Conservation (phyloP, 2,888 invertebrate genomes). For the Argyresthia albistria region DNA sequence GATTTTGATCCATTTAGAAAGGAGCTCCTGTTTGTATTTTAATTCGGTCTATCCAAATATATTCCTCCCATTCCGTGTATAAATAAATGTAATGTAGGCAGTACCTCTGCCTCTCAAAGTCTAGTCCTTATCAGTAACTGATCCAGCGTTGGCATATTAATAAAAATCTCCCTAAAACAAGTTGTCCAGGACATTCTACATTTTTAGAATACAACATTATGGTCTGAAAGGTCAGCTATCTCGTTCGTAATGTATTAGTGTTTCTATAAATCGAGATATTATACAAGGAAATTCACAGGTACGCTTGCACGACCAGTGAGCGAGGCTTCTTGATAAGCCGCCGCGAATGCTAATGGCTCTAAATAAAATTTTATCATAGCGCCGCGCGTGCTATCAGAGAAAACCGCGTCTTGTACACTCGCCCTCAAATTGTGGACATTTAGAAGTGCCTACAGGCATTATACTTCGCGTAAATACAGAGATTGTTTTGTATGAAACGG, state of each 20-base stretch:
- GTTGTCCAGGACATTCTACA: slow-evolving; percentile 36
- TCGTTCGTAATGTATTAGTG: neutral
- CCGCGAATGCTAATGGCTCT: slow-evolving; percentile 45
- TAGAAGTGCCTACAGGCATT: slow-evolving; percentile 16
- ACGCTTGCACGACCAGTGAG: slow-evolving; percentile 25
- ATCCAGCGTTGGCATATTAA: no score
- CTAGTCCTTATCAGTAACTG: no score
- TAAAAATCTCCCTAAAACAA: slow-evolving; percentile 22
- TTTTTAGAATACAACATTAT: no score
- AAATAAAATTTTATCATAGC: slow-evolving; percentile 53
- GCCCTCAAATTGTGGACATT: slow-evolving; percentile 25
- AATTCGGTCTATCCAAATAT: no score
- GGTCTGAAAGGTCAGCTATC: no score
- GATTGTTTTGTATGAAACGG: no score
- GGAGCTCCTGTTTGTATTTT: no score
- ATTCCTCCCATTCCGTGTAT: no score
- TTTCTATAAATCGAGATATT: slow-evolving; percentile 7
- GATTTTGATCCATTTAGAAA: no score
- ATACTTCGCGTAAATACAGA: slow-evolving; percentile 9
- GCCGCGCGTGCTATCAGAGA: slow-evolving; percentile 29
- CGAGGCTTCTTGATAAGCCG: slow-evolving; percentile 38
- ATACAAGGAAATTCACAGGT: slow-evolving; percentile 26
- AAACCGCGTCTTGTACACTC: slow-evolving; percentile 25
- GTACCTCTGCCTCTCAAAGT: no score
- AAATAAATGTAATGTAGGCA: no score